phyloP scores from a whole-genome alignment of 2,797 vertebrate species.

The Danio tinwini region DNA sequence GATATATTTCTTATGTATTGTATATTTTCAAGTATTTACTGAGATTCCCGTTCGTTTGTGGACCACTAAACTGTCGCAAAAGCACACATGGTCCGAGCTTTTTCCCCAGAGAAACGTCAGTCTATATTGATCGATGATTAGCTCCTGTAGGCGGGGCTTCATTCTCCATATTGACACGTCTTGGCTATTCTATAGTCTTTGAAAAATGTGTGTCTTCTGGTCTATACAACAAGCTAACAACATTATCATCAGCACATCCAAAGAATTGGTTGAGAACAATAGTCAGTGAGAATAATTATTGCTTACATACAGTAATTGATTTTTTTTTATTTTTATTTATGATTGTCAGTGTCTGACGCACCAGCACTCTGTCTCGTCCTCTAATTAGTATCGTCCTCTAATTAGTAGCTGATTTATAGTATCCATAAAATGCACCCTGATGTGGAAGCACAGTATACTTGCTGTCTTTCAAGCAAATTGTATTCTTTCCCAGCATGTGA shows the following conservation, averaged over 20 bases:
- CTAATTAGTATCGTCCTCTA: constrained; percentile 38
- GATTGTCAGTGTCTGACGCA: constrained; percentile 10
- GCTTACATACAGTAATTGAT: constrained; percentile 13
- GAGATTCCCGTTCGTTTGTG: too few species aligned
- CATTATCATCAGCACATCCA: constrained; percentile 1
- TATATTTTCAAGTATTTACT: too few species aligned
- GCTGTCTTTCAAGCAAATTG: constrained; percentile 33
- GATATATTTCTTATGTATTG: too few species aligned
- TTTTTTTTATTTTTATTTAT: constrained; percentile 10
- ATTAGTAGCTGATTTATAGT: constrained; percentile 45
- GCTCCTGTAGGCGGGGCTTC: too few species aligned
- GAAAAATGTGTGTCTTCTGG: not conserved
- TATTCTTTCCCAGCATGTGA: constrained; percentile 14
- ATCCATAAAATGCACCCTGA: constrained; percentile 35
- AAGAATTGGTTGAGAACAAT: not conserved
- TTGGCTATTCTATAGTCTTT: too few species aligned
- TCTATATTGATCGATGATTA: too few species aligned
- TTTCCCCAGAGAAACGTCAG: too few species aligned
- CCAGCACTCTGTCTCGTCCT: constrained; percentile 27
- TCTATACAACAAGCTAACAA: not conserved
- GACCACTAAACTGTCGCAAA: too few species aligned
- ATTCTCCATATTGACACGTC: too few species aligned
- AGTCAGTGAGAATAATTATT: constrained; percentile 8
- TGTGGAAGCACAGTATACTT: not conserved
- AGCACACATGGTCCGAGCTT: too few species aligned